Percentiles rank a stretch among this genome's conserved stretches.
Conservation (phyloP, 2,888 invertebrate species). For the Cotesia congregata region DNA sequence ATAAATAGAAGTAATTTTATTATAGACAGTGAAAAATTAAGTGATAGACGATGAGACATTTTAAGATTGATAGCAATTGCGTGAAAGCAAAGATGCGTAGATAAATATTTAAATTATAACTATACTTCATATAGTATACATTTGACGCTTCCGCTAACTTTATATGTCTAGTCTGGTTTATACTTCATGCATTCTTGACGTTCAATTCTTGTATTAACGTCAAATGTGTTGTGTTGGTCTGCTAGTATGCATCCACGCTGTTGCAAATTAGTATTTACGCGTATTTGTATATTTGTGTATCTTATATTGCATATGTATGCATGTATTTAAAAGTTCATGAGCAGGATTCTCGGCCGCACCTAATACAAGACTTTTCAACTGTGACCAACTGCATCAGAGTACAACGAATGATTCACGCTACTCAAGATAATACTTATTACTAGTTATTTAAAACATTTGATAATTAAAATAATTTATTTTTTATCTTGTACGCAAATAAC, state of each 20-base stretch:
- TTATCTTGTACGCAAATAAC: neutral
- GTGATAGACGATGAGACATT: slow-evolving; percentile 27
- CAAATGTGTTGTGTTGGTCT: neutral
- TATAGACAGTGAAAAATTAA: slow-evolving; percentile 17
- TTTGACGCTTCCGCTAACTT: slow-evolving; percentile 30
- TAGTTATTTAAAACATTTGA: slow-evolving; percentile 8
- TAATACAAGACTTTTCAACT: slow-evolving; percentile 33
- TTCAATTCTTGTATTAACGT: neutral
- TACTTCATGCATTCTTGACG: slow-evolving; percentile 17
- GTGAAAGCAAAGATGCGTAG: slow-evolving; percentile 53
- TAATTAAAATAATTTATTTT: slow-evolving; percentile 19
- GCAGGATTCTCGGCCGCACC: slow-evolving; percentile 25
- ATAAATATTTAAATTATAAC: slow-evolving; percentile 59
- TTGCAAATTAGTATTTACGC: slow-evolving; percentile 7
- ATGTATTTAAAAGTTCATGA: neutral
- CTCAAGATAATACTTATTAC: slow-evolving; percentile 22
- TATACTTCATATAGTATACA: slow-evolving; percentile 37
- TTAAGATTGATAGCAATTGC: slow-evolving; percentile 42
- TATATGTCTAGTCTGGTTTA: slow-evolving; percentile 1
- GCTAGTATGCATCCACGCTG: neutral
- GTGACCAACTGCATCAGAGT: slow-evolving; percentile 32
- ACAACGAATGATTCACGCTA: slow-evolving; percentile 14
- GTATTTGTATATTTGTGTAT: slow-evolving; percentile 30
- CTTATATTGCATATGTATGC: neutral
- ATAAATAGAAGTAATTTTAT: slow-evolving; percentile 12